A percentile compares a stretch with the other conserved stretches of the same genome.
Conservation (phyloP, 2,888 invertebrate genomes). For the Drosophila kambysellisi region DNA sequence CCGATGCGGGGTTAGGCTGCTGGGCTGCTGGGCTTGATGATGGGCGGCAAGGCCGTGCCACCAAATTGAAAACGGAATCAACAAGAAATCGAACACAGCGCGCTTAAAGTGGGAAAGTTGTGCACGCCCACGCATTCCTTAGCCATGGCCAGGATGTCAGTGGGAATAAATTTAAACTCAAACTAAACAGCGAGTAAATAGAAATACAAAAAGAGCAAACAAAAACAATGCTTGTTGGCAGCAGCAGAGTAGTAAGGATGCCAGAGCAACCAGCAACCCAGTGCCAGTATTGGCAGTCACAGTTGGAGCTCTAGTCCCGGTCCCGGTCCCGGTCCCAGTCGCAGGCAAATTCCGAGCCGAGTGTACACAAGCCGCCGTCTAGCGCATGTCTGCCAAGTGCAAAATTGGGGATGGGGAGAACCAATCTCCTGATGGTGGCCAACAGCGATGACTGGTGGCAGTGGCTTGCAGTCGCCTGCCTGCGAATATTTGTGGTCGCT, state of each 20-base stretch:
- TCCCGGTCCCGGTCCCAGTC: slow-evolving; percentile 32
- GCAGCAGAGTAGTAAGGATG: slow-evolving; percentile 37
- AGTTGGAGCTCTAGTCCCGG: slow-evolving; percentile 16
- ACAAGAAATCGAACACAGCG: slow-evolving; percentile 72
- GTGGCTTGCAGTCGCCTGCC: slow-evolving; percentile 52
- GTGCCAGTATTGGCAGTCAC: slow-evolving; percentile 23
- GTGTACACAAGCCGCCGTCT: slow-evolving; percentile 77
- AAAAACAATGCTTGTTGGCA: slow-evolving; percentile 71
- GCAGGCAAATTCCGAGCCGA: slow-evolving; percentile 68
- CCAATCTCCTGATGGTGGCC: slow-evolving; percentile 30
- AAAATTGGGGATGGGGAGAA: slow-evolving; percentile 45
- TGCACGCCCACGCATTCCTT: slow-evolving; percentile 40
- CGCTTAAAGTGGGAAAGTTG: slow-evolving; percentile 26
- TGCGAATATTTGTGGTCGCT: slow-evolving; percentile 72
- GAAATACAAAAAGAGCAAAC: slow-evolving; percentile 79
- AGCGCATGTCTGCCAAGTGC: slow-evolving; percentile 77
- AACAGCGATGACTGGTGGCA: slow-evolving; percentile 13
- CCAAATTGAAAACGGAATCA: slow-evolving; percentile 77
- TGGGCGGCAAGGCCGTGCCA: slow-evolving; percentile 64
- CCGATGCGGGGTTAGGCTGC: slow-evolving; percentile 21
- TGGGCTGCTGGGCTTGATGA: slow-evolving; percentile 2
- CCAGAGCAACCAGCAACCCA: slow-evolving; percentile 20
- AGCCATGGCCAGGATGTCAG: slow-evolving; percentile 51
- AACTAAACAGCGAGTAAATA: slow-evolving; percentile 81
- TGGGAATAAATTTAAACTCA: slow-evolving; percentile 80